These are phyloP conservation scores for Eupeodes corollae DNA, from an alignment of 1,140 invertebrate species.

Conservation along the genomic window DNA sequence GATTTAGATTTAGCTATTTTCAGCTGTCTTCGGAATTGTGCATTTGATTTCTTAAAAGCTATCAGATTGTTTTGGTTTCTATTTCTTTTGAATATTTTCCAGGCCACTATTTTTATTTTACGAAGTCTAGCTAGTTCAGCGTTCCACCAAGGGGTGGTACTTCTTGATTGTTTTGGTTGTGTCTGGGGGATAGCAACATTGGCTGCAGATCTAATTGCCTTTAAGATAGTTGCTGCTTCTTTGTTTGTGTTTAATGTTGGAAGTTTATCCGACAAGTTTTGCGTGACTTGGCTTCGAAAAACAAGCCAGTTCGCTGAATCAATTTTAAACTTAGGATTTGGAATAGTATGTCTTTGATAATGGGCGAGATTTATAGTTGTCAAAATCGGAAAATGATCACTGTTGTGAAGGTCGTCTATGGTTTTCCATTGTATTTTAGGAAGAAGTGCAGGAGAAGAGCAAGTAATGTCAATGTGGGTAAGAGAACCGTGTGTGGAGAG, in stretches of 20 bases:
- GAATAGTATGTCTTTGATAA: no score
- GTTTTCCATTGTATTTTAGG: neutral
- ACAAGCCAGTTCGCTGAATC: neutral
- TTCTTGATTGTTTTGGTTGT: no score
- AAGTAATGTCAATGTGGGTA: neutral
- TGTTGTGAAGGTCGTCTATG: neutral
- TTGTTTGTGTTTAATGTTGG: neutral
- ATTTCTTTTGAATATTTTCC: no score
- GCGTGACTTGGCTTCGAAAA: no score
- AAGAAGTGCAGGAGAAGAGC: neutral
- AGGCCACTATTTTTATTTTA: no score
- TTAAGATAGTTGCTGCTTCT: neutral
- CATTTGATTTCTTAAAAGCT: no score
- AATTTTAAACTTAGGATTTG: no score
- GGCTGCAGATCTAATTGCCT: neutral
- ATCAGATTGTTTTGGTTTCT: no score
- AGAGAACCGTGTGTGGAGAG: neutral
- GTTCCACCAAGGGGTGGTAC: neutral
- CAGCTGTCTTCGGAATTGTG: no score
- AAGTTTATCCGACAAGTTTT: neutral
- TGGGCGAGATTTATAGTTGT: neutral
- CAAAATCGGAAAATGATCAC: neutral
- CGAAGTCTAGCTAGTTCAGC: neutral
- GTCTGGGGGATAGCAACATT: no score
- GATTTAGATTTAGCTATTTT: no score